Conservation (phyloP, 2,797 vertebrate genomes). For the Alosa sapidissima region DNA sequence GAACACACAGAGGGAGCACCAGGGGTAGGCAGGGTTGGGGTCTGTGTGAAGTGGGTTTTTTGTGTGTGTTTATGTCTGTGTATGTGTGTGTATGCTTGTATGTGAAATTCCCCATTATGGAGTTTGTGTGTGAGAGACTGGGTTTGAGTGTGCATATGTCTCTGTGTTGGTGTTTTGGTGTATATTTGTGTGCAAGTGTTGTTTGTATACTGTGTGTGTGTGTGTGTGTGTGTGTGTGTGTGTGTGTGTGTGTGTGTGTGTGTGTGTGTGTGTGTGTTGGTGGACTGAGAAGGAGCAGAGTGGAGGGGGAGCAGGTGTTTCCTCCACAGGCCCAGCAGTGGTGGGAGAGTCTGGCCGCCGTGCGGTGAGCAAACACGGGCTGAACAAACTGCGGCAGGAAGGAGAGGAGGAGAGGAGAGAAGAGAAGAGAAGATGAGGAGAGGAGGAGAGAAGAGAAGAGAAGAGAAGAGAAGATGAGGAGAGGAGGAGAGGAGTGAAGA, state of each 20-base stretch:
- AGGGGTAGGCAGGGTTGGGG: background rate
- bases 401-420: background rate
- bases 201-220: background rate
- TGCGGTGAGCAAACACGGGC: slow-evolving; percentile 64
- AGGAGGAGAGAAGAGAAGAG: background rate
- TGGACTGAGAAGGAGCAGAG: slow-evolving; percentile 41
- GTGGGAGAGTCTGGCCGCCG: slow-evolving; percentile 56
- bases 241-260: slow-evolving; percentile 35
- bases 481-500: too few relatives aligned
- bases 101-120: background rate
- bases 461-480: background rate
- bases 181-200: background rate
- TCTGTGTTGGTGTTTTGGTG: background rate
- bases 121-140: background rate
- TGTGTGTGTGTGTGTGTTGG: slow-evolving; percentile 33
- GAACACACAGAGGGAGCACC: background rate
- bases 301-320: slow-evolving; percentile 69
- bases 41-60: background rate
- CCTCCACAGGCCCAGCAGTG: slow-evolving; percentile 63
- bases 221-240: slow-evolving; percentile 8
- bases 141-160: background rate
- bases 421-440: background rate
- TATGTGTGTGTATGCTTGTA: background rate
- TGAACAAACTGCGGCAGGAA: slow-evolving; percentile 58
- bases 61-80: background rate